Evolutionary conservation across 2,888 invertebrate species (phyloP), one percentile per base, ranked within the genome.

Genomic region (Meta bourneti): DNA sequence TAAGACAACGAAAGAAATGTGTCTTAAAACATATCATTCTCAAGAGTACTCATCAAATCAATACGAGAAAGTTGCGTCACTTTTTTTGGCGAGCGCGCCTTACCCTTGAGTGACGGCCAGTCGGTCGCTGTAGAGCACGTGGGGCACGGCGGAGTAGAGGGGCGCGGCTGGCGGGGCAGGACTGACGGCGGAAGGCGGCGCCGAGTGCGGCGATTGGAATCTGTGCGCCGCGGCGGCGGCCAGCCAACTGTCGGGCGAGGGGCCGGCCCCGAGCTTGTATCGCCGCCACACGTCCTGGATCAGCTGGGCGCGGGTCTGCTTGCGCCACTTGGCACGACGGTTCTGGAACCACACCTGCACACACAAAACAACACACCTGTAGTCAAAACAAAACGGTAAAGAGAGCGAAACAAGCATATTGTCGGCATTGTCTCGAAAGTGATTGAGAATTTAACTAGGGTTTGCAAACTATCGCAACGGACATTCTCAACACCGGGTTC

Each of bases 261-360:
- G 81, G 54, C 52, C 81, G 1, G 80, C 84, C 1, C 91, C 84
- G 54, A 91, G 74, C 75, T 91, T 91, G 88, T 89, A 91, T 11
- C 88, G 79, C 49, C 92, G 92, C 90, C 92, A 93, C 61, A 89
- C 92, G 81, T 93, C 92, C 70, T 90, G 92, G 11, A 93, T 75
- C 16, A 93, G 88, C 20, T 93, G 92, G 16, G 89, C 89, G 19
- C 90, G 90, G 20, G 90, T 93, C 69, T 90, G 90, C 95, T 98
- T 98, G 92, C 98, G 96, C 98, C 98, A 98, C 95, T 98, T 98
- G 74, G 98, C 98, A 91, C 98, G 96, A 74, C 98, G 96, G 94
- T 98, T 98, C 96, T 98, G 98, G 95, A 98, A 98, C 98, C 98
- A 98, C 52, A 98, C 98, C 98, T 98, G 95, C 8, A 6, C 11